A percentile compares a stretch with the other conserved stretches of the same genome.
phyloP scores from a whole-genome alignment of 2,888 invertebrate genomes.

The Ganaspis brasiliensis region DNA sequence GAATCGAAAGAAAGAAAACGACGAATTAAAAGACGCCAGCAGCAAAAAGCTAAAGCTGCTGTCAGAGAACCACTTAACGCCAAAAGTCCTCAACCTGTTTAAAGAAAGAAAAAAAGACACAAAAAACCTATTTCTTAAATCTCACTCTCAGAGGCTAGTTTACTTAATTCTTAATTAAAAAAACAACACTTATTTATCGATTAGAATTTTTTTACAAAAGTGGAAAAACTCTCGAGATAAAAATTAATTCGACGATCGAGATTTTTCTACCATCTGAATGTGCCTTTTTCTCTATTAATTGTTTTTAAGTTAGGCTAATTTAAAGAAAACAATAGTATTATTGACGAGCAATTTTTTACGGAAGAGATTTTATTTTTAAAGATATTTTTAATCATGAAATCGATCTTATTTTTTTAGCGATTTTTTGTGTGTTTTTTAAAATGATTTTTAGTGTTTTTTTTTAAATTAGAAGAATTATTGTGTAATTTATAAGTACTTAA shows the following conservation, averaged over 20 bases:
- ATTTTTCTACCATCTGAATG: background rate
- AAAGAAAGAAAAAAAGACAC: conserved; percentile 25
- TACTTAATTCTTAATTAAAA: conserved; percentile 28
- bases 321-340: conserved; percentile 35
- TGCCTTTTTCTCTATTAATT: conserved; percentile 27
- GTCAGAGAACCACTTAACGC: conserved; percentile 72
- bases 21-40: conserved; percentile 61
- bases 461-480: no score
- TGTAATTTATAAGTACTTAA: no score
- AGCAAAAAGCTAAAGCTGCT: conserved; percentile 64
- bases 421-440: no score
- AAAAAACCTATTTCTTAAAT: no score
- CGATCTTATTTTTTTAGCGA: no score
- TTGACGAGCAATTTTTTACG: background rate
- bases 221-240: background rate
- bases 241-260: background rate
- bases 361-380: no score
- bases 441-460: no score
- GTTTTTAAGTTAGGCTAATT: conserved; percentile 3
- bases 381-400: no score
- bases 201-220: background rate
- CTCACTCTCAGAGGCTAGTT: conserved; percentile 25
- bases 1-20: conserved; percentile 70
- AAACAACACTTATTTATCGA: background rate
- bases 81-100: conserved; percentile 67